Evolutionary conservation across 1,140 invertebrate species (phyloP), one percentile per base, ranked within the genome.

Genomic region (Littorina saxatilis): DNA sequence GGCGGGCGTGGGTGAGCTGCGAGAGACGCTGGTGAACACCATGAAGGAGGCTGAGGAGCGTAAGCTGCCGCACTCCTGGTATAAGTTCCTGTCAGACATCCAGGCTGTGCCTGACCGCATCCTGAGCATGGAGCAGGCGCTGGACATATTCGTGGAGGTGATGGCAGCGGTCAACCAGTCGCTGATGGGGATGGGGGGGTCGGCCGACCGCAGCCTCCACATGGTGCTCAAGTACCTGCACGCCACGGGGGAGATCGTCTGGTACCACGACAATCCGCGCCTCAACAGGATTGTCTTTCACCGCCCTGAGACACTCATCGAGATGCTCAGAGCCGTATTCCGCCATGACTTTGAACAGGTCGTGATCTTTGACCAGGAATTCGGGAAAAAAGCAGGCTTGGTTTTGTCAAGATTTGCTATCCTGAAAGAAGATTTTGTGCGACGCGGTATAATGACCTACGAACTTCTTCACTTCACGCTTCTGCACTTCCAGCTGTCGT

Each of bases 251-350:
- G 90, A 91, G 72, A 91, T 91, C 32, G 86, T 91, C 9, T 91
- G 90, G 90, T 91, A 88, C 78, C 79, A 86, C 63, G 88, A 91
- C 15, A 90, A 91, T 43, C 86, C 86, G 0, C 84, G 86, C 37
- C 84, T 91, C 20, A 74, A 85, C 17, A 76, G 75, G n/a, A 88
- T 90, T 7, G 85, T 91, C 7, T 91, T 91, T 58, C 90, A 91
- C 79, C 86, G 87, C 20, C 90, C 90, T 55, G 89, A 91, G 74
- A 88, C 88, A 0, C 77, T 91, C 20, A 88, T 91, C 15, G 90
- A 91, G 74, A 91, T 91, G 90, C 81, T 91, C 61, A 83, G 90
- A 39, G 86, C 89, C 35, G 88, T 91, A 23, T 91, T 91, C 70
- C 83, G 88, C n/a, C 90, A 91, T 79, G 89, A 91, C 80, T 91